A percentile compares a stretch with the other conserved stretches of the same genome.
phyloP scores from a whole-genome alignment of 2,113 vertebrate species.

The Camelus bactrianus region DNA sequence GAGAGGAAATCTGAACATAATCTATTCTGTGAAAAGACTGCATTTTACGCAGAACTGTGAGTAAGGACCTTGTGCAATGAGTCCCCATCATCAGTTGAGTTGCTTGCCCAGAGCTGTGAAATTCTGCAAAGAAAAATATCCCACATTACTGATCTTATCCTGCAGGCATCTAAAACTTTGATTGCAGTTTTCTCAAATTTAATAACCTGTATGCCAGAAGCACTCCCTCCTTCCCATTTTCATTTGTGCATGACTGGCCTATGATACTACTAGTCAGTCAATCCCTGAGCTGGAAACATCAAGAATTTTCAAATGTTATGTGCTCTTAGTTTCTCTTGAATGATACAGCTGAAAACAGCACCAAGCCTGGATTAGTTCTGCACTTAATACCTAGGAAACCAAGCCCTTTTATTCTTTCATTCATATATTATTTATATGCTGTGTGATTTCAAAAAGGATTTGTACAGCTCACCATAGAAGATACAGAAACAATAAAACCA shows the following conservation, averaged over 20 bases:
- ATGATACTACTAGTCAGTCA: background rate
- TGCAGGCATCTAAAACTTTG: background rate
- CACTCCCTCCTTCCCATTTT: background rate
- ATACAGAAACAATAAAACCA: background rate
- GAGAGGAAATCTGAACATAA: background rate
- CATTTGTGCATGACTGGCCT: background rate
- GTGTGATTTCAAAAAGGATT: slow-evolving; percentile 24
- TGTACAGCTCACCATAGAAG: slow-evolving; percentile 2
- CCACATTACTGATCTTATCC: background rate
- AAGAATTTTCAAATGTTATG: background rate
- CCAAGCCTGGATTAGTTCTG: background rate
- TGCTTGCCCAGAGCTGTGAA: background rate
- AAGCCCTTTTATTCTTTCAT: slow-evolving; percentile 36
- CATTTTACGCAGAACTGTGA: background rate
- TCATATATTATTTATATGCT: slow-evolving; percentile 54
- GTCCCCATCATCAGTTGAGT: background rate
- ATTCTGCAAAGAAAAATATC: background rate
- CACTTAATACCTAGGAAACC: background rate
- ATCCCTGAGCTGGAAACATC: background rate
- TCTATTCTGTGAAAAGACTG: slow-evolving; percentile 7
- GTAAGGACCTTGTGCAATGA: background rate
- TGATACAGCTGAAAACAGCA: slow-evolving; percentile 22
- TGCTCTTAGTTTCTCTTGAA: background rate
- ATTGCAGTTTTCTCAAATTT: background rate
- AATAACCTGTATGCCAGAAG: background rate